phyloP scores from a whole-genome alignment of 2,113 vertebrate genomes.

The Nycticebus coucang region DNA sequence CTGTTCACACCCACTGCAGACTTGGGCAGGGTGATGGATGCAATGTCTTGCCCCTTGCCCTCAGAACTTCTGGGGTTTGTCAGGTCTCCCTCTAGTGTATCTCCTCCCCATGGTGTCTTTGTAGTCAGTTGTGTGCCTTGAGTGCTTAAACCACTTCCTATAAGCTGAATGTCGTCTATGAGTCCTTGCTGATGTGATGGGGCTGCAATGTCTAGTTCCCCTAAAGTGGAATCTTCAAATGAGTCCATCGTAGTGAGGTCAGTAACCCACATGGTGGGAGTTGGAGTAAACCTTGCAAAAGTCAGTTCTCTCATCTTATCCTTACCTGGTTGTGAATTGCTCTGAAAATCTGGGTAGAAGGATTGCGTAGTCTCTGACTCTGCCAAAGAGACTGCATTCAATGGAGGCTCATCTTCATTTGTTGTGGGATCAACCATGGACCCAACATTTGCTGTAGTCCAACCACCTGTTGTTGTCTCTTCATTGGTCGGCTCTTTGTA shows the following conservation, averaged over 20 bases:
- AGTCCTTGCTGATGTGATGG: not conserved
- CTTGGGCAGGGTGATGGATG: not conserved
- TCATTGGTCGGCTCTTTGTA: not conserved
- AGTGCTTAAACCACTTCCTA: not conserved
- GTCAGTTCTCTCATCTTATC: fast-evolving
- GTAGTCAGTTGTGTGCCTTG: not conserved
- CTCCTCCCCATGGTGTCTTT: not conserved
- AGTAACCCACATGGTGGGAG: not conserved
- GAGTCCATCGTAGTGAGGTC: fast-evolving
- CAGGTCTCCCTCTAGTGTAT: not conserved
- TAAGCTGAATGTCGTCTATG: fast-evolving
- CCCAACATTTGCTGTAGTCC: fast-evolving
- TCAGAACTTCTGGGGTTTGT: not conserved
- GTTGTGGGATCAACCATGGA: not conserved
- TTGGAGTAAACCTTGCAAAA: not conserved
- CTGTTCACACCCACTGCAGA: fast-evolving
- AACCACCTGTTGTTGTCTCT: not conserved
- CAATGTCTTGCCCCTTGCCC: fast-evolving
- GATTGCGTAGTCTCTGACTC: not conserved
- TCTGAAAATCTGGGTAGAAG: fast-evolving
- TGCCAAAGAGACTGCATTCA: constrained; percentile 29
- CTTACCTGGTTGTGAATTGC: not conserved
- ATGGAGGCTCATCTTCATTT: constrained; percentile 38
- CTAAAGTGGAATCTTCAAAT: not conserved
- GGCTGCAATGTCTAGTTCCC: not conserved